Evolutionary conservation across 2,888 invertebrate species (phyloP).

Genomic region (Drosophila niveifrons): DNA sequence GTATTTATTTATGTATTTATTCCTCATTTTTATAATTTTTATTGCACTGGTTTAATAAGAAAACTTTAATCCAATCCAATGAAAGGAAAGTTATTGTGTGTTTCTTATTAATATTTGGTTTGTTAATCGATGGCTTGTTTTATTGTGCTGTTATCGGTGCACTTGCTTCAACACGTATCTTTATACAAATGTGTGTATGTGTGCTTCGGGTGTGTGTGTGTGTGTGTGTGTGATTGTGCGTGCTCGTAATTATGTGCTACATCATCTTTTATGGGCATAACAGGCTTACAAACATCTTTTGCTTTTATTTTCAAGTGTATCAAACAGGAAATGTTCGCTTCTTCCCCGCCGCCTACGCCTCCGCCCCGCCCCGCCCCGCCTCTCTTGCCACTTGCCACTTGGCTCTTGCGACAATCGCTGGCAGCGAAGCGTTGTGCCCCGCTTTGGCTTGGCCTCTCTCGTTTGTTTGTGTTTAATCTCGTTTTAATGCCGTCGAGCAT

Average conservation of each 20-base stretch:
- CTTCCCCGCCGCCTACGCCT: background rate
- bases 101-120: background rate
- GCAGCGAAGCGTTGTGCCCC: background rate
- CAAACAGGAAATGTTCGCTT: slow-evolving; percentile 53
- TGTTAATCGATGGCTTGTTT: slow-evolving; percentile 37
- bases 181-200: background rate
- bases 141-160: slow-evolving; percentile 46
- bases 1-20: no score
- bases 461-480: slow-evolving; percentile 80
- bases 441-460: slow-evolving; percentile 32
- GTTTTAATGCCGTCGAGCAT: slow-evolving; percentile 80
- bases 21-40: no score
- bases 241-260: slow-evolving; percentile 74
- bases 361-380: background rate
- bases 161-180: slow-evolving; percentile 21
- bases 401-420: background rate
- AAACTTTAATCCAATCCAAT: background rate
- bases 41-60: no score
- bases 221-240: slow-evolving; percentile 38
- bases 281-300: slow-evolving; percentile 51
- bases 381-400: background rate
- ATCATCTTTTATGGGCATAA: slow-evolving; percentile 74
- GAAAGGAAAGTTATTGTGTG: slow-evolving; percentile 1
- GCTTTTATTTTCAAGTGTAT: slow-evolving; percentile 70
- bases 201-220: slow-evolving; percentile 11